Evolutionary conservation across 1,140 invertebrate species (phyloP).

Genomic region (Stratiolaelaps scimitus): DNA sequence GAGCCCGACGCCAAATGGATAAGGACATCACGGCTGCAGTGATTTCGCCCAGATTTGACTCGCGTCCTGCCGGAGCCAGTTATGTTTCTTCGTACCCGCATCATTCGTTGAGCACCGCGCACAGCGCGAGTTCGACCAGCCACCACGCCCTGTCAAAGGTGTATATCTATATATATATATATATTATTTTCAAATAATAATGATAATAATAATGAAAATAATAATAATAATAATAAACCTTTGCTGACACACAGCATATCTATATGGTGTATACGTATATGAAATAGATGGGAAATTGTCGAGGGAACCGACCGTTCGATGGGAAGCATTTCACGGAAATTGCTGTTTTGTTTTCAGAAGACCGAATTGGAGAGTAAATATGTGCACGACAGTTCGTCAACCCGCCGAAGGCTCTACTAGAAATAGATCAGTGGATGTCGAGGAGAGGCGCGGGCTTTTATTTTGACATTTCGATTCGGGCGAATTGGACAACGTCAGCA

Average conservation of each 20-base stretch:
- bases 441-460: too few relatives aligned
- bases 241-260: neutral
- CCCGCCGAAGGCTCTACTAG: neutral
- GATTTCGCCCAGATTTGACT: neutral
- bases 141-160: neutral
- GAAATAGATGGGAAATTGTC: neutral
- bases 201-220: too few relatives aligned
- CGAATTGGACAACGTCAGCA: too few relatives aligned
- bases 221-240: neutral
- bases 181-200: too few relatives aligned
- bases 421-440: too few relatives aligned
- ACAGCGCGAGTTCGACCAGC: neutral
- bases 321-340: neutral
- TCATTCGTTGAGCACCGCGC: neutral
- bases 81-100: slow-evolving; percentile 4
- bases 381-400: neutral
- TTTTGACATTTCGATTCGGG: too few relatives aligned
- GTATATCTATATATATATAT: too few relatives aligned
- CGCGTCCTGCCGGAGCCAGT: neutral
- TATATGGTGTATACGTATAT: neutral
- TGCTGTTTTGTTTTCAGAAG: slow-evolving; percentile 16
- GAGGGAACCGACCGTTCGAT: neutral
- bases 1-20: slow-evolving; percentile 17
- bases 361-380: slow-evolving; percentile 1
- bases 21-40: slow-evolving; percentile 6